Base-by-base conservation (phyloP, 2,888 invertebrate genomes). In the Polyploca ridens region DNA sequence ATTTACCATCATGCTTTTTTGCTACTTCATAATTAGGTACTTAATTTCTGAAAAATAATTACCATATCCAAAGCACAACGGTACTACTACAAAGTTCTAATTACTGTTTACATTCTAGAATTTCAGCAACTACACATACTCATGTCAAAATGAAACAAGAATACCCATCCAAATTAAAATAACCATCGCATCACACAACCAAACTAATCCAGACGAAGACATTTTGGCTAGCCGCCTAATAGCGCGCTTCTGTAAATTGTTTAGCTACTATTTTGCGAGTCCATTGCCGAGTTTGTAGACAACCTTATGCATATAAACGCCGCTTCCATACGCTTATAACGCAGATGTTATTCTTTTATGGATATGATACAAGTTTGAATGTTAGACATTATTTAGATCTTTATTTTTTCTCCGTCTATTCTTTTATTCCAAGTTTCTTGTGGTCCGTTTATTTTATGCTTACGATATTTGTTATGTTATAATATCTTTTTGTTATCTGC, bases 141-240 rank as follows among this genome's bases (percentile, higher is more conserved):
- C 1, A 14, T 5, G 46, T 46, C 14, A 14, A 46, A 16, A 46
- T 5, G 16, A 46, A n/a, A n/a, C 1, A 46, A 3, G 16, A 54
- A 19, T 10, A 54, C 54, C 19, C 54, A 8, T 19, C 16, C 8
- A 33, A 64, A 64, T 58, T 54, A 64, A 62, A 63, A 61, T 38
- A 65, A 65, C 59, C 66, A 66, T 46, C 54, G 59, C 61, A 16
- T n/a, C 66, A 62, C 58, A 65, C 66, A 46, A 58, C 64, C 69
- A 65, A 73, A 76, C 73, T 77, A 75, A 76, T 74, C 72, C 75
- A 69, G 74, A 84, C 77, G 75, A 81, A 86, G 83, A 82, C 82
- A 82, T 85, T 88, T 84, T 88, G 87, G 88, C 86, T 67, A 65
- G 69, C 70, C 72, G 86, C 87, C 87, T 85, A 88, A 88, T 85